Evolutionary conservation across 2,113 vertebrate species (phyloP).

Genomic region (Chascanopsetta lugubris): DNA sequence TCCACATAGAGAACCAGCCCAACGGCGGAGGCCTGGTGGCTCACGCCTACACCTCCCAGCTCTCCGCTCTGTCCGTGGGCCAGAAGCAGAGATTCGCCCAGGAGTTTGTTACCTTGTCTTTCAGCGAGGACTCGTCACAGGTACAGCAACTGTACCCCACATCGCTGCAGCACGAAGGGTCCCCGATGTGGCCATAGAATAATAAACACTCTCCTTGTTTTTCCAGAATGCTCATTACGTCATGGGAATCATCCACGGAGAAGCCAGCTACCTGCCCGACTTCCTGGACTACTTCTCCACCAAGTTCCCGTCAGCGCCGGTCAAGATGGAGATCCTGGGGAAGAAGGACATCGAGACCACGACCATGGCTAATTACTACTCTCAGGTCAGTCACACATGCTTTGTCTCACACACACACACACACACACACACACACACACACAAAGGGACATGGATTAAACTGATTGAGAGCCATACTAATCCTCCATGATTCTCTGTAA

Average conservation of each 20-base stretch:
- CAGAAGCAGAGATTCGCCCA: conserved; percentile 95
- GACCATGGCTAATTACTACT: conserved; percentile 96
- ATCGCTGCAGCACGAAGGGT: background rate
- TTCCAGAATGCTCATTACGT: conserved; percentile 90
- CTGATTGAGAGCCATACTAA: background rate
- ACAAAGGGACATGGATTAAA: background rate
- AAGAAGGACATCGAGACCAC: conserved; percentile 99
- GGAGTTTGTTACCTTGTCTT: conserved; percentile 93
- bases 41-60: conserved; percentile 94
- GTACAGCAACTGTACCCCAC: conserved; percentile 27
- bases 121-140: conserved; percentile 91
- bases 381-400: conserved; percentile 90
- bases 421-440: background rate
- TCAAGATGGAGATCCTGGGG: conserved; percentile 98
- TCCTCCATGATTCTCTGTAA: background rate
- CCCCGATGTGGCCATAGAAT: background rate
- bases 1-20: conserved; percentile 95
- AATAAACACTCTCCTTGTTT: background rate
- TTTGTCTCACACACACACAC: no score
- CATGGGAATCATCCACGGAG: conserved; percentile 97
- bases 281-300: conserved; percentile 98
- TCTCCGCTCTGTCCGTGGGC: conserved; percentile 86
- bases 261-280: conserved; percentile 94
- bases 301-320: conserved; percentile 96
- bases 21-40: conserved; percentile 95